Evolutionary conservation across 2,797 vertebrate species (phyloP).

Genomic region (Typhlichthys eigenmanni): DNA sequence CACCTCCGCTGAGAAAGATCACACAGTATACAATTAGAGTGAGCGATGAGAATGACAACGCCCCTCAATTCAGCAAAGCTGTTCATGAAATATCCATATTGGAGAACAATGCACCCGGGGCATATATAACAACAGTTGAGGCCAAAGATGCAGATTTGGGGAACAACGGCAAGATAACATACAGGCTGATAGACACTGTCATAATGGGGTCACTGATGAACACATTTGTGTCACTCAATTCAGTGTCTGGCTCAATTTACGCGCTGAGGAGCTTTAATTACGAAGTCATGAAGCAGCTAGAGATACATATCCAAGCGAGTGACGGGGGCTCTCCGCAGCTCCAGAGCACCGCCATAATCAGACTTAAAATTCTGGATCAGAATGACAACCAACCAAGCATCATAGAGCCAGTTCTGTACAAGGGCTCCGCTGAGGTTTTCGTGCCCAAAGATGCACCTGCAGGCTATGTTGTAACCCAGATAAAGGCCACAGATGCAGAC

Average conservation of each 20-base stretch:
- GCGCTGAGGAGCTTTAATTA: conserved; percentile 94
- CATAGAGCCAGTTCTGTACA: conserved; percentile 82
- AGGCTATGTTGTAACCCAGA: conserved; percentile 86
- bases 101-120: conserved; percentile 90
- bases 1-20: conserved; percentile 84
- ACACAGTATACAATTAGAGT: conserved; percentile 85
- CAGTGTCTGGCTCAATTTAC: conserved; percentile 89
- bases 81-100: conserved; percentile 85
- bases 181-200: conserved; percentile 84
- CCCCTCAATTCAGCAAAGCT: conserved; percentile 81
- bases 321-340: conserved; percentile 91
- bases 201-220: conserved; percentile 86
- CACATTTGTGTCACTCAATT: conserved; percentile 91
- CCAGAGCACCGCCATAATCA: conserved; percentile 85
- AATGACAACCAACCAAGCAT: conserved; percentile 91
- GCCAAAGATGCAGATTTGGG: conserved; percentile 87
- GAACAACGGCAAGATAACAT: conserved; percentile 87
- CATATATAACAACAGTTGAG: conserved; percentile 86
- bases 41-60: conserved; percentile 92
- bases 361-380: conserved; percentile 89
- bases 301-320: conserved; percentile 87
- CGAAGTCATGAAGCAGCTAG: conserved; percentile 87
- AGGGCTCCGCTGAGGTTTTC: conserved; percentile 86
- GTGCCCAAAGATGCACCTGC: conserved; percentile 85
- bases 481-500: conserved; percentile 89